A percentile compares a stretch with the other conserved stretches of the same genome.
Conservation (phyloP, 2,888 invertebrate species). For the Eupithecia subumbrata region DNA sequence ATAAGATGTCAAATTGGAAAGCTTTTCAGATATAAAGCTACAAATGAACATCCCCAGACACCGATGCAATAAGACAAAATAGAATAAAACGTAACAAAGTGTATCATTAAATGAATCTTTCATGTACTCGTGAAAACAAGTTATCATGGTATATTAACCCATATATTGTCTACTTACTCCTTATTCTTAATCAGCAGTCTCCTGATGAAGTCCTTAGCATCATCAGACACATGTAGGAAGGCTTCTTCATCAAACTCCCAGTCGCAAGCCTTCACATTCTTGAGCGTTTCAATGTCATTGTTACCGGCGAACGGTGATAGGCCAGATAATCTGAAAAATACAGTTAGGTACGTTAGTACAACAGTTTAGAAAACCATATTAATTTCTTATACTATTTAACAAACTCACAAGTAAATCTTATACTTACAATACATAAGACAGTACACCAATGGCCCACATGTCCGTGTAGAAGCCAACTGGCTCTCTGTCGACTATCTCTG, state of each 20-base stretch:
- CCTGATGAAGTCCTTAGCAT: constrained; percentile 99
- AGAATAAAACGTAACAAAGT: background rate
- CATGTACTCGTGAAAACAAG: background rate
- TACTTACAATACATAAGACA: constrained; percentile 98
- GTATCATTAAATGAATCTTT: background rate
- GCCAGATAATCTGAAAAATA: constrained; percentile 91
- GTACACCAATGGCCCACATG: constrained; percentile 99
- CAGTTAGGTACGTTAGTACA: no score
- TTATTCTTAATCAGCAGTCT: constrained; percentile 95
- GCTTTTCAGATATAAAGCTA: background rate
- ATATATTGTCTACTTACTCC: constrained; percentile 86
- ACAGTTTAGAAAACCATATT: background rate
- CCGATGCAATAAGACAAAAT: background rate
- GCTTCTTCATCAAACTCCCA: constrained; percentile 99
- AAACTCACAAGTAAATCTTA: background rate
- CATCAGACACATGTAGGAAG: constrained; percentile 96
- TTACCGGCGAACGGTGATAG: constrained; percentile 99
- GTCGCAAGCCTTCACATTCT: constrained; percentile 99
- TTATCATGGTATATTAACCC: background rate
- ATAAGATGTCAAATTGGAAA: no score
- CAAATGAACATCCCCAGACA: background rate
- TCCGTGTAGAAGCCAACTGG: constrained; percentile 99
- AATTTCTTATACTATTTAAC: background rate
- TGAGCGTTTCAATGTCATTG: constrained; percentile 98
- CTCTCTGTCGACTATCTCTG: constrained; percentile 99